Base-by-base conservation (phyloP, 2,113 vertebrate genomes). In the Dascyllus trimaculatus region DNA sequence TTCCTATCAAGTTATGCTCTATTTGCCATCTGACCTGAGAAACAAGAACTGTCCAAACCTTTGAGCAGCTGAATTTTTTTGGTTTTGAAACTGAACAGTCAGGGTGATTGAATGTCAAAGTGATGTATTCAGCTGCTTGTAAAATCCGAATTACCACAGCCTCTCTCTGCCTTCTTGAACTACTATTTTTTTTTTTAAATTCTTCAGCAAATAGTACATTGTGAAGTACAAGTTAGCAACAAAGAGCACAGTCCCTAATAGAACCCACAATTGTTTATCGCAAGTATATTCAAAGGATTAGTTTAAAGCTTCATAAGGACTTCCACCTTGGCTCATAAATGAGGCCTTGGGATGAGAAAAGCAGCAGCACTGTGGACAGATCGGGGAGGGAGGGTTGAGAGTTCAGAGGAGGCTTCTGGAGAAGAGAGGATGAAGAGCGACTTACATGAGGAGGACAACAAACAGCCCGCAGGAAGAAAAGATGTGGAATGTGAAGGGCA, bases 401-500 rank as follows among this genome's bases (percentile, higher is more conserved):
- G 73, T 75, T 70, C 60, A 78, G 45, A 67, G 29, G 22, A 32
- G 56, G 46, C 69, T 71, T 78, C 15, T 32, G 17, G 40, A 75
- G 67, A 69, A 68, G 53, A 58, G 57, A 71, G 68, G 71, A 81
- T 84, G 75, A 78, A 63, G 84, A 81, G 29, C 52, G 62, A 78
- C 46, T 67, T 45, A 5, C 80, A 75, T 58, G 77, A 86, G 68
- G 22, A 14, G 90, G 89, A 93, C 89, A 85, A 77, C 77, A 90
- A 93, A 85, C 38, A 86, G 81, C 66, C 61, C 3, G 58, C 18
- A 66, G 67, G 71, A 78, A 63, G 52, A 73, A 82, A 82, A 65
- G 67, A 82, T 79, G 69, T 63, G 66, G 52, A 77, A 89, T 2
- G 80, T 89, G 90, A 92, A 89, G 85, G 89, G 64, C 61, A 29